phyloP scores from a whole-genome alignment of 2,797 vertebrate genomes.

The Poeciliopsis gracilis region DNA sequence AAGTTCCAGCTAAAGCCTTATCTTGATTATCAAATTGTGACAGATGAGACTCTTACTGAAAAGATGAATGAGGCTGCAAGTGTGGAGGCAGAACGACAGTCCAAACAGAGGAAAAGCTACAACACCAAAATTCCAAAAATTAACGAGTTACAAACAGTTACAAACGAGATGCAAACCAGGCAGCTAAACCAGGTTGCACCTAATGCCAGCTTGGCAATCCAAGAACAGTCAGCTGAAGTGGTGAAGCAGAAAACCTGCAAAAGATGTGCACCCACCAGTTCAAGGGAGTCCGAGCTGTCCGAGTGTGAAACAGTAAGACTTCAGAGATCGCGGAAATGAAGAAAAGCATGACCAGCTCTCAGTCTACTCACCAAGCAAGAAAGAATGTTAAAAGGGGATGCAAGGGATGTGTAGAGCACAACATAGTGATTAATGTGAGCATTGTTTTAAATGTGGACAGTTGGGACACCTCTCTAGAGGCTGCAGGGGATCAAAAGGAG shows the following conservation, averaged over 20 bases:
- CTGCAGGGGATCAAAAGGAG: not conserved
- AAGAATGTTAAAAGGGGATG: not conserved
- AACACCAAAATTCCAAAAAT: too few species aligned
- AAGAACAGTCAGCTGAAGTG: not conserved
- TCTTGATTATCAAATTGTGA: not conserved
- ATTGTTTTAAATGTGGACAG: not conserved
- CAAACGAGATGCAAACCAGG: too few species aligned
- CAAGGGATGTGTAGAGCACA: not conserved
- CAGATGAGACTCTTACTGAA: not conserved
- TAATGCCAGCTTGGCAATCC: not conserved
- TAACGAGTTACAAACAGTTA: too few species aligned
- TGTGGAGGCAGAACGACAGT: too few species aligned
- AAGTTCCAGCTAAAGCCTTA: not conserved
- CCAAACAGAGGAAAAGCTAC: too few species aligned
- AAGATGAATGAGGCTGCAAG: not conserved
- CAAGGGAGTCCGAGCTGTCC: not conserved
- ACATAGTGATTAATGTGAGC: not conserved
- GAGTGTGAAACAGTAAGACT: not conserved
- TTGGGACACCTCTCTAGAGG: not conserved
- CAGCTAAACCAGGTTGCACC: too few species aligned
- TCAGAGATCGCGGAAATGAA: not conserved
- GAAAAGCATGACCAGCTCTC: not conserved
- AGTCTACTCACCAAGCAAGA: not conserved
- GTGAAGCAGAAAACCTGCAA: not conserved
- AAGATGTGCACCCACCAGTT: not conserved